phyloP scores from a whole-genome alignment of 2,797 vertebrate genomes.

The Phoeniculus purpureus region DNA sequence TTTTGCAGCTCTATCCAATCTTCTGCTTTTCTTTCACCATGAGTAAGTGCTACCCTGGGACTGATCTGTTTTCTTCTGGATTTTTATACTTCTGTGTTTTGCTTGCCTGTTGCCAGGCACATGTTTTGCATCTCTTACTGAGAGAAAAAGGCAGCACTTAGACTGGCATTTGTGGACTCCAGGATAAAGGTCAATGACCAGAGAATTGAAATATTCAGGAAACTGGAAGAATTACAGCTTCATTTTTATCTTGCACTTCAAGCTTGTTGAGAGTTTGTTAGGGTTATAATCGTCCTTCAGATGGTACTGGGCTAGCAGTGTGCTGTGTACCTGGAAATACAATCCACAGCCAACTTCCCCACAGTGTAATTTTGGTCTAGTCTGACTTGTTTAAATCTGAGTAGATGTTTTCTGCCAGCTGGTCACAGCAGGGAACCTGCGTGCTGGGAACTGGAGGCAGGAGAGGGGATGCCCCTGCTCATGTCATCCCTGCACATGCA shows the following conservation, averaged over 20 bases:
- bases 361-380: not conserved
- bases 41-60: not conserved
- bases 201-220: not conserved
- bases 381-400: not conserved
- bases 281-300: not conserved
- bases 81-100: not conserved
- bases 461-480: not conserved
- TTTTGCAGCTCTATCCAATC: not conserved
- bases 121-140: not conserved
- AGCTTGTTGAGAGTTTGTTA: not conserved
- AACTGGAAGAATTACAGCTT: not conserved
- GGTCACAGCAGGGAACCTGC: not conserved
- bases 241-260: conserved; percentile 19
- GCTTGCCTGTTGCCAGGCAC: not conserved
- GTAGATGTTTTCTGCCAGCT: conserved; percentile 46
- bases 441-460: not conserved
- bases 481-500: accelerated
- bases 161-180: not conserved
- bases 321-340: not conserved
- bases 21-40: not conserved
- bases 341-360: not conserved
- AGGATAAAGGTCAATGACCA: conserved; percentile 61
- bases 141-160: not conserved
- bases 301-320: not conserved
- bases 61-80: not conserved